These are phyloP conservation scores for Eilema sororculum DNA, from an alignment of 2,888 invertebrate genomes.

Conservation along the genomic window DNA sequence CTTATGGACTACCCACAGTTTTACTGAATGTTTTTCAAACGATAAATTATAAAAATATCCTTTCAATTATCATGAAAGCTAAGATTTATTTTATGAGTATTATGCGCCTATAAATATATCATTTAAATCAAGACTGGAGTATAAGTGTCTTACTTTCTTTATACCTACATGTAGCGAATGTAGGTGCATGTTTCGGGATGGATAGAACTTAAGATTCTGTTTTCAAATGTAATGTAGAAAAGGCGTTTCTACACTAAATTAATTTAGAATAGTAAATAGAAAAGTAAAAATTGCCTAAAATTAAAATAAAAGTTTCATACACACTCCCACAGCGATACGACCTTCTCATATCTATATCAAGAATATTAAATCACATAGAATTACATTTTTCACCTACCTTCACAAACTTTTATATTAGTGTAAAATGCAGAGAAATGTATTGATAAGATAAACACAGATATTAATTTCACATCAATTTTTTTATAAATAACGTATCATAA, in stretches of 20 bases:
- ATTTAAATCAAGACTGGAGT: background rate
- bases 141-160: background rate
- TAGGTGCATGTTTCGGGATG: background rate
- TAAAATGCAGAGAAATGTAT: background rate
- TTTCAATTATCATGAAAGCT: background rate
- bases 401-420: background rate
- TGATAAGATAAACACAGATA: background rate
- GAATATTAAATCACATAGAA: constrained; percentile 1
- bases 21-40: background rate
- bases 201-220: background rate
- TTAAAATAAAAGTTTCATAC: background rate
- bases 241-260: background rate
- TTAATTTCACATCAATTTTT: background rate
- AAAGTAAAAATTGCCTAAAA: background rate
- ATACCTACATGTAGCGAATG: background rate
- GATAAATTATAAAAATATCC: constrained; percentile 6
- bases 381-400: background rate
- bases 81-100: constrained; percentile 6
- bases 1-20: background rate
- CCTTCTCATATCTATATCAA: background rate
- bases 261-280: background rate
- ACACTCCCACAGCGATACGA: background rate
- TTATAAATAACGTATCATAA: background rate
- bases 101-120: background rate
- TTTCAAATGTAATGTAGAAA: background rate